These are phyloP conservation scores for Apocrypta bakeri DNA, from an alignment of 1,140 invertebrate species.

Conservation along the genomic window DNA sequence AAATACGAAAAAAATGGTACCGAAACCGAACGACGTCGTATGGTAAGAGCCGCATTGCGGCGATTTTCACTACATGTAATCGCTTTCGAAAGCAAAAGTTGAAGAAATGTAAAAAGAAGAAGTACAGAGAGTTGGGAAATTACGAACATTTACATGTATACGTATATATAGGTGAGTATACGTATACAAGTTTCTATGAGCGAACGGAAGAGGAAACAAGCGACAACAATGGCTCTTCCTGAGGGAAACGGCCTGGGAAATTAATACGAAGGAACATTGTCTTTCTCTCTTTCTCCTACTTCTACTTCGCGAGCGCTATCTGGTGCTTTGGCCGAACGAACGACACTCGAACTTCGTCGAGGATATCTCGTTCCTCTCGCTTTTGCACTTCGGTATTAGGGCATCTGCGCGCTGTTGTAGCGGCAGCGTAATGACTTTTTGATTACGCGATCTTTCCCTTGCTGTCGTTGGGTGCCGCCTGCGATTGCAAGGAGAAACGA, in stretches of 20 bases:
- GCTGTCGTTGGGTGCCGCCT: neutral
- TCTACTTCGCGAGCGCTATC: neutral
- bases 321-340: neutral
- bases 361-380: conserved; percentile 15
- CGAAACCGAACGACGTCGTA: too few relatives aligned
- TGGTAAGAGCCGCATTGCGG: neutral
- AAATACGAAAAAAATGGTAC: too few relatives aligned
- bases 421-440: conserved; percentile 64
- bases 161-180: neutral
- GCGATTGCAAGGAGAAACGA: neutral
- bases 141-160: neutral
- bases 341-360: conserved; percentile 18
- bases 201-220: conserved; percentile 56
- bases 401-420: conserved; percentile 47
- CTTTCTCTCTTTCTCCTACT: neutral
- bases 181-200: neutral
- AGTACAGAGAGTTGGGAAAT: too few relatives aligned
- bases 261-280: conserved; percentile 64
- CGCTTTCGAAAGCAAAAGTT: neutral
- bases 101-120: neutral
- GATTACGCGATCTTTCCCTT: conserved; percentile 57
- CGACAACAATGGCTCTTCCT: conserved; percentile 57
- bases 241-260: conserved; percentile 55
- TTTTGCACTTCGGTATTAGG: neutral
- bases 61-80: conserved; percentile 1